These are phyloP conservation scores for Anaspis maculata DNA, from an alignment of 2,888 invertebrate genomes.

Conservation along the genomic window DNA sequence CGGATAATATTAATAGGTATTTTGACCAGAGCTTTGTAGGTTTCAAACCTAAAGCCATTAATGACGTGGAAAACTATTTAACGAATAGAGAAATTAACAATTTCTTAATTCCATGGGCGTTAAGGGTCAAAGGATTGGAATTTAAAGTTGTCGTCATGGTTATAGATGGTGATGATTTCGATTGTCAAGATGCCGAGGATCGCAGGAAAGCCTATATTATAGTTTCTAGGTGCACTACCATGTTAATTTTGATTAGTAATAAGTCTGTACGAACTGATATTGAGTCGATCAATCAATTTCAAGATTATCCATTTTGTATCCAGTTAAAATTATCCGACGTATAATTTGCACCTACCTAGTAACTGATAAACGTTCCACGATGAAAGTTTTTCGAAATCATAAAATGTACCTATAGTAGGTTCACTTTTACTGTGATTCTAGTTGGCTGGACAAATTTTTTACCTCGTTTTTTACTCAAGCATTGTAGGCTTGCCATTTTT, in stretches of 20 bases:
- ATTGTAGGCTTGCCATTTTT: too few relatives aligned
- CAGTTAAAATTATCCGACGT: slow-evolving; percentile 7
- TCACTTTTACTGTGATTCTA: too few relatives aligned
- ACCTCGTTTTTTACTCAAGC: too few relatives aligned
- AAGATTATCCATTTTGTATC: slow-evolving; percentile 30
- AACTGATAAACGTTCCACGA: not conserved
- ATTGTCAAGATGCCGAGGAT: slow-evolving; percentile 32
- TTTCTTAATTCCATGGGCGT: slow-evolving; percentile 35
- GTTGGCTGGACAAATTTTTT: too few relatives aligned
- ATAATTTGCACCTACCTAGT: not conserved
- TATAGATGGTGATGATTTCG: slow-evolving; percentile 37
- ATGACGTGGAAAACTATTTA: slow-evolving; percentile 33
- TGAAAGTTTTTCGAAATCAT: too few relatives aligned
- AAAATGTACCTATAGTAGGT: too few relatives aligned
- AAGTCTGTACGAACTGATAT: slow-evolving; percentile 24
- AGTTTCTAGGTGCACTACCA: slow-evolving; percentile 35
- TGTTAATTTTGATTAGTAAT: slow-evolving; percentile 31
- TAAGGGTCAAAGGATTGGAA: slow-evolving; percentile 37
- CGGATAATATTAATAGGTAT: slow-evolving; percentile 29
- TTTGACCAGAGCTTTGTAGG: slow-evolving; percentile 33
- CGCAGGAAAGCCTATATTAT: slow-evolving; percentile 36
- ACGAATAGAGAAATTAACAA: slow-evolving; percentile 26
- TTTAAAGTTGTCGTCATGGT: slow-evolving; percentile 37
- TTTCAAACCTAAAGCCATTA: slow-evolving; percentile 30
- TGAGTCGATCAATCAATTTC: slow-evolving; percentile 22